These are phyloP conservation scores for Nerophis lumbriciformis DNA, from an alignment of 2,113 vertebrate species.

Conservation along the genomic window DNA sequence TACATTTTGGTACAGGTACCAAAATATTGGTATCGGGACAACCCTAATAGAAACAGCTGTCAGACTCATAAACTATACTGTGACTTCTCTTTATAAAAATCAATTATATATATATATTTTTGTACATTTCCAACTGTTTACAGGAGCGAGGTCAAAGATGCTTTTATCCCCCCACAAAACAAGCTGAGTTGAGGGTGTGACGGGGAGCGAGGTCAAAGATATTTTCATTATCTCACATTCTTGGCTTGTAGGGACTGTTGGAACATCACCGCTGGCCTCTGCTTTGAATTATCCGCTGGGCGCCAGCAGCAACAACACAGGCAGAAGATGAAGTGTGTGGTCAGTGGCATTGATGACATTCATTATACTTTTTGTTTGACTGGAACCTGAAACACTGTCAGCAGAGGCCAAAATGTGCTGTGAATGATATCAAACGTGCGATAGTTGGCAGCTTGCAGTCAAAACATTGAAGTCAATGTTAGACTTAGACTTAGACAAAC, in stretches of 20 bases:
- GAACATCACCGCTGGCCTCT: constrained; percentile 40
- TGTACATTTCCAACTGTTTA: not conserved
- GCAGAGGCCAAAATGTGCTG: not conserved
- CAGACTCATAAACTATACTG: no score
- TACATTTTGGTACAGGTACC: no score
- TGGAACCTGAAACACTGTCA: not conserved
- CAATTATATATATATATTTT: no score
- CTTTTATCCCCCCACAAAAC: constrained; percentile 40
- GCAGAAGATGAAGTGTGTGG: constrained; percentile 5
- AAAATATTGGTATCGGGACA: no score
- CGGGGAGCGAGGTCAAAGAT: constrained; percentile 39
- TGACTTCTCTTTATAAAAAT: no score
- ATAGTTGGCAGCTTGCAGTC: not conserved
- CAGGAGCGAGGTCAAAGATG: constrained; percentile 25
- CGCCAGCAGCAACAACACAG: constrained; percentile 42
- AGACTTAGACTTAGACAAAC: no score
- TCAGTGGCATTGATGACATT: constrained; percentile 4
- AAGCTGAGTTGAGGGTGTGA: constrained; percentile 25
- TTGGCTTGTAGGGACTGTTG: constrained; percentile 35
- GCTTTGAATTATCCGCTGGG: constrained; percentile 54
- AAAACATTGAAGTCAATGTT: not conserved
- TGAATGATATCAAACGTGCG: not conserved
- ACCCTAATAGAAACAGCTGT: no score
- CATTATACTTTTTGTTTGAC: not conserved
- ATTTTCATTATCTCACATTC: constrained; percentile 67